Conservation (phyloP, 1,140 invertebrate species). For the Musca domestica region DNA sequence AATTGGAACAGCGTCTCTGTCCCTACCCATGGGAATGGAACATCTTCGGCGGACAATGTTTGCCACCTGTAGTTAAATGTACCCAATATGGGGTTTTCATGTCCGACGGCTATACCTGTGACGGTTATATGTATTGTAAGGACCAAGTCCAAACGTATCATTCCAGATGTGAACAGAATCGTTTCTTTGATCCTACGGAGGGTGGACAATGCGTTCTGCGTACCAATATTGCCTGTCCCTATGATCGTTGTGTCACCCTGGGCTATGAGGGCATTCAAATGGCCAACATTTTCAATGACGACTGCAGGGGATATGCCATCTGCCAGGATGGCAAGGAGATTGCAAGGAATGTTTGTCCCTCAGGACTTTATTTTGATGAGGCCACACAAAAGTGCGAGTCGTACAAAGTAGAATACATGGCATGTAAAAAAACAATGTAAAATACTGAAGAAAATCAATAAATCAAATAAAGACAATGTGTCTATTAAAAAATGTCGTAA, state of each 20-base stretch:
- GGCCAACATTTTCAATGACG: slow-evolving; percentile 41
- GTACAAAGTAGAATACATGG: slow-evolving; percentile 38
- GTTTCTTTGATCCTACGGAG: slow-evolving; percentile 40
- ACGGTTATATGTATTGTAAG: slow-evolving; percentile 42
- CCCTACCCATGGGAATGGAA: too few relatives aligned
- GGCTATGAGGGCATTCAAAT: slow-evolving; percentile 28
- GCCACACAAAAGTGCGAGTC: slow-evolving; percentile 44
- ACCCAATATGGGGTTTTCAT: slow-evolving; percentile 35
- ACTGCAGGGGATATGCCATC: slow-evolving; percentile 38
- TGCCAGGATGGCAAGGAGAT: slow-evolving; percentile 35
- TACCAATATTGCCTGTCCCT: slow-evolving; percentile 40
- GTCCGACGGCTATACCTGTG: slow-evolving; percentile 39
- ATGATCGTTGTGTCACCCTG: slow-evolving; percentile 35
- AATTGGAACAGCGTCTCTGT: too few relatives aligned
- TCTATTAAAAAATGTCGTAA: too few relatives aligned
- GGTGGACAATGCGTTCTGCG: slow-evolving; percentile 37
- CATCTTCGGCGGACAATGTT: too few relatives aligned
- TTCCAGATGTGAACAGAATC: too few relatives aligned
- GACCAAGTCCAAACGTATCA: slow-evolving; percentile 30
- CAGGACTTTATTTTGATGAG: slow-evolving; percentile 44
- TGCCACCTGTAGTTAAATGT: neutral
- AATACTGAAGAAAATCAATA: too few relatives aligned
- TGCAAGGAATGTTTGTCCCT: slow-evolving; percentile 35
- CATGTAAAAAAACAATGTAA: slow-evolving; percentile 30
- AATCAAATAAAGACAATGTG: too few relatives aligned